These are phyloP conservation scores for Apostichopus parvimensis DNA, from an alignment of 35 echinoderm and acorn worm genomes.

Conservation along the genomic window DNA sequence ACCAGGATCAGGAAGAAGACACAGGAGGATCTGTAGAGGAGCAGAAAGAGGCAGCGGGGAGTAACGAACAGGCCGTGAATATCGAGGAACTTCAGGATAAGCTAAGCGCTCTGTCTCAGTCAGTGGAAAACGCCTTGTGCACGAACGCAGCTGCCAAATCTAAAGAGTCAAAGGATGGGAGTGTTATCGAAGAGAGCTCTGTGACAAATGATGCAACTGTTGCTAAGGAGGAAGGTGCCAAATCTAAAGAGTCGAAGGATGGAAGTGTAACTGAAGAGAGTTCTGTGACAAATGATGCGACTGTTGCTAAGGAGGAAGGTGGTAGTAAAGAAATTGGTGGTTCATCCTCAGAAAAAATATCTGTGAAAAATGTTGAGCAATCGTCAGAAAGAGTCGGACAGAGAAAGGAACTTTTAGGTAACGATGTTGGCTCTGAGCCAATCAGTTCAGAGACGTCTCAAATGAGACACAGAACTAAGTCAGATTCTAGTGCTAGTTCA, in stretches of 20 bases:
- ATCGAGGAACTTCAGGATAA: background rate
- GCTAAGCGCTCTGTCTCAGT: background rate
- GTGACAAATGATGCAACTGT: background rate
- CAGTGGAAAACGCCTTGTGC: conserved; percentile 7
- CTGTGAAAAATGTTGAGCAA: too few species aligned
- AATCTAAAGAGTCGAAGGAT: background rate
- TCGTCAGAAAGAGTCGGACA: too few species aligned
- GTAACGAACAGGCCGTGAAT: too few species aligned
- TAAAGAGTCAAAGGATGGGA: background rate
- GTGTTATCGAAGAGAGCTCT: too few species aligned
- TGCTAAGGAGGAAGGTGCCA: background rate
- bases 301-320: background rate
- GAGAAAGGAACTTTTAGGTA: too few species aligned
- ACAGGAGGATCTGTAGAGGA: background rate
- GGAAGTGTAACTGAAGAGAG: background rate
- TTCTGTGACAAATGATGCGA: background rate
- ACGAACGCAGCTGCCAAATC: background rate
- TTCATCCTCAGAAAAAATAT: too few species aligned
- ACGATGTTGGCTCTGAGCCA: too few species aligned
- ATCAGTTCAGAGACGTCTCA: too few species aligned
- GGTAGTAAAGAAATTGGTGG: too few species aligned
- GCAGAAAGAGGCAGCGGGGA: background rate
- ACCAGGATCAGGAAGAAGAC: background rate
- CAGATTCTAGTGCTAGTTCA: too few species aligned
- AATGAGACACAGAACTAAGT: too few species aligned